Evolutionary conservation across 1,140 invertebrate genomes (phyloP).

Genomic region (Neodiprion lecontei): DNA sequence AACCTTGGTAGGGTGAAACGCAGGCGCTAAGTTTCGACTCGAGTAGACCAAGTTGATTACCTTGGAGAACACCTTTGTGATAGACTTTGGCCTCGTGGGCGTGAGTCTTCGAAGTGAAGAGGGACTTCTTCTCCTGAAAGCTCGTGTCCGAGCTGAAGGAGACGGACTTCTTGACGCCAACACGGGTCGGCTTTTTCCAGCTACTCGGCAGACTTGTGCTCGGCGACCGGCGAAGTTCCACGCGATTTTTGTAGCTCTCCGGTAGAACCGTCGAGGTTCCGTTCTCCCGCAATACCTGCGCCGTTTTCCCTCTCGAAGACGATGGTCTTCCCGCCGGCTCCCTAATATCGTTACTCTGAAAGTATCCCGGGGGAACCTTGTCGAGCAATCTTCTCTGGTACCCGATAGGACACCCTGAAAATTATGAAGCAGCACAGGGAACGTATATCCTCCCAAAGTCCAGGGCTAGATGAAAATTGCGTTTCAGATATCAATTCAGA

Average conservation of each 20-base stretch:
- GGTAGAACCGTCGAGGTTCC: constrained; percentile 6
- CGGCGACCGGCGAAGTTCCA: constrained; percentile 30
- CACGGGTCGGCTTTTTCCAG: constrained; percentile 33
- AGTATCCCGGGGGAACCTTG: background rate
- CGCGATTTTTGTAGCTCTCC: background rate
- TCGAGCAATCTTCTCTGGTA: no score
- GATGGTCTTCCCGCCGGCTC: background rate
- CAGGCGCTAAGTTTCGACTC: no score
- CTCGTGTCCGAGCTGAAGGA: constrained; percentile 56
- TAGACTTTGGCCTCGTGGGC: constrained; percentile 57
- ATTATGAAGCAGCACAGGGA: no score
- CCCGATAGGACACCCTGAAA: no score
- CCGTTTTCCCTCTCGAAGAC: background rate
- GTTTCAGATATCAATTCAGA: background rate
- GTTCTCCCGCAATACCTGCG: background rate
- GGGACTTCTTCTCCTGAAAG: constrained; percentile 43
- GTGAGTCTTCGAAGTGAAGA: constrained; percentile 35
- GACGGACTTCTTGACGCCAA: constrained; percentile 49
- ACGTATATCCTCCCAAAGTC: no score
- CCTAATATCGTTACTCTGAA: background rate
- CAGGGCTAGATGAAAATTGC: background rate
- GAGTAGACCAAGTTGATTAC: constrained; percentile 26
- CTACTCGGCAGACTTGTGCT: constrained; percentile 34
- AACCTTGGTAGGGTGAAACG: no score
- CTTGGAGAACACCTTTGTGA: constrained; percentile 52